Base-by-base conservation (phyloP, 2,113 vertebrate species). In the Bolborhynchus lineola region DNA sequence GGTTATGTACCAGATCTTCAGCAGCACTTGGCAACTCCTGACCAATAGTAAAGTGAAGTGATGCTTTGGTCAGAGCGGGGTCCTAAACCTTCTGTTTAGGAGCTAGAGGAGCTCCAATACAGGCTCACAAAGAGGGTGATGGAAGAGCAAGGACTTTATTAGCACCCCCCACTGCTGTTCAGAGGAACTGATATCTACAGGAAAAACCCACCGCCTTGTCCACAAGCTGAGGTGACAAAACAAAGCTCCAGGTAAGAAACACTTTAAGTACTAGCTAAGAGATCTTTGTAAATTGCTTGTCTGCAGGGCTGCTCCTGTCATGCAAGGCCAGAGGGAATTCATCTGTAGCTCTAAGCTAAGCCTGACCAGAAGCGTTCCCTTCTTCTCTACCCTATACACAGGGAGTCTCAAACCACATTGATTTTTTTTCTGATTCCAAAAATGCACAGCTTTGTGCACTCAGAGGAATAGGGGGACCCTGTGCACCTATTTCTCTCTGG, bases 171-270 rank as follows among this genome's bases (percentile, higher is more conserved):
- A 2, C 59, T 69, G 60, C 78, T 89, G 53, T 33, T 17, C 29
- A 75, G 37, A 91, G 14, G 24, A 82, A 90, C 18, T 26, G 31
- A 16, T 46, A 59, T 8, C 41, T 60, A 26, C 13, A 25, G 33
- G 9, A 24, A 59, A 35, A n/a, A 78, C 35, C 24, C 39, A 59
- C 3, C 35, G 29, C 29, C 42, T 83, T 69, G 31, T 71, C 60
- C 60, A 86, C 12, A 1, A 92, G 35, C 75, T 63, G 52, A 90
- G 42, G 9, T 59, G 21, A 53, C 14, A 85, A 85, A 86, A 60
- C 52, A 69, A 93, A 95, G 84, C 82, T 81, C 46, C 52, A 83
- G 75, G 79, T 77, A 77, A 94, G 75, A 82, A 91, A 80, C 49
- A 24, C 13, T 7, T 7, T 68, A 72, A 71, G 44, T n/a, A 85